Percentiles rank a stretch among this genome's conserved stretches.
Conservation (phyloP, 92 coral and sea anemone species). For the Chrysogorgia sp. region DNA sequence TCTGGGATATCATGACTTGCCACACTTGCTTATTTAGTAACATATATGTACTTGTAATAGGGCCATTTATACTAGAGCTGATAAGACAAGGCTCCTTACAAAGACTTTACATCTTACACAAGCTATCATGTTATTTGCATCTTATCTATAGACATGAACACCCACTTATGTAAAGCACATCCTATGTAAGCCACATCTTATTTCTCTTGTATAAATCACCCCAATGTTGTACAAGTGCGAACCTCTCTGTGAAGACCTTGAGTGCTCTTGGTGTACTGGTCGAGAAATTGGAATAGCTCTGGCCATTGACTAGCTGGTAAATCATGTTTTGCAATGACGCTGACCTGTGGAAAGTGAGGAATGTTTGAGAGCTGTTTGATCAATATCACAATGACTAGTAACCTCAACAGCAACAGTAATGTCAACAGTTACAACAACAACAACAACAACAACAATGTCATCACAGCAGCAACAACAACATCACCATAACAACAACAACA, state of each 20-base stretch:
- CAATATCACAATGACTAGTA: neutral
- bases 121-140: neutral
- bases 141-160: no score
- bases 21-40: no score
- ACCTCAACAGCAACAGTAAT: neutral
- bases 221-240: neutral
- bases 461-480: neutral
- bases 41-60: no score
- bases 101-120: neutral
- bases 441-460: no score
- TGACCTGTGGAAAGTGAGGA: constrained; percentile 52
- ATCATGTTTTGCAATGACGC: constrained; percentile 93
- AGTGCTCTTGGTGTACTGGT: constrained; percentile 75
- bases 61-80: no score
- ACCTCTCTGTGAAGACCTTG: constrained; percentile 93
- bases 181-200: no score
- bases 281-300: constrained; percentile 80
- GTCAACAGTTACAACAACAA: neutral
- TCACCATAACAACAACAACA: neutral
- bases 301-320: constrained; percentile 96
- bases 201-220: no score
- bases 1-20: no score
- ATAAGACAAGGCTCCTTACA: no score
- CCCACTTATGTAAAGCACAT: no score
- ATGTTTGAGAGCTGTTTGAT: no score